Evolutionary conservation across 23 tunicate species (phyloP).

Genomic region (Diplosoma virens): DNA sequence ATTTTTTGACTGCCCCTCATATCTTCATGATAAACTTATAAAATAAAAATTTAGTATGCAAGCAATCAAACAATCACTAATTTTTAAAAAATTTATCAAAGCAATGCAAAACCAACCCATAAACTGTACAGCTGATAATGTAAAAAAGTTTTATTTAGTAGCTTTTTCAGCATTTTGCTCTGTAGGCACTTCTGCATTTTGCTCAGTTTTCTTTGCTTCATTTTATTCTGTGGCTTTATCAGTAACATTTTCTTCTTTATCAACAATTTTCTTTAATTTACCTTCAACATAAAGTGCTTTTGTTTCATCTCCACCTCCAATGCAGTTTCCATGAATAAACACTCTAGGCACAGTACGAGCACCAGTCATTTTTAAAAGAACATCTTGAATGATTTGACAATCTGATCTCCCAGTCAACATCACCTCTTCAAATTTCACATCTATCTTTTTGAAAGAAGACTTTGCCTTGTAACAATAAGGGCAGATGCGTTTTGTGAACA

Average conservation of each 20-base stretch:
- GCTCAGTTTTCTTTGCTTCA: too few relatives aligned
- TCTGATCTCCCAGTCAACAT: constrained; percentile 41
- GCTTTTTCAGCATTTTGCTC: too few relatives aligned
- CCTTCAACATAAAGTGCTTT: constrained; percentile 17
- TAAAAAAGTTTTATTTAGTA: too few relatives aligned
- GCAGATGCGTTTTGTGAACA: constrained; percentile 34
- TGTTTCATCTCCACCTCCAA: constrained; percentile 52
- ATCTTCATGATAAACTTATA: too few relatives aligned
- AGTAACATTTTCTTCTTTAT: constrained; percentile 9
- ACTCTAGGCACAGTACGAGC: constrained; percentile 56
- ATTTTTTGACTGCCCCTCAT: too few relatives aligned
- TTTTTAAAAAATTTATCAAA: too few relatives aligned
- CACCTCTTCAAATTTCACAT: constrained; percentile 28
- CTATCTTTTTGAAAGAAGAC: constrained; percentile 6
- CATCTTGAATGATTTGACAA: constrained; percentile 41
- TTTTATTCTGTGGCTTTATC: too few relatives aligned
- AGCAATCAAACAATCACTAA: too few relatives aligned
- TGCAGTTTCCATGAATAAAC: constrained; percentile 44
- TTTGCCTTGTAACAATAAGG: constrained; percentile 46
- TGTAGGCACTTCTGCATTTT: too few relatives aligned
- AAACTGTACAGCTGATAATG: too few relatives aligned
- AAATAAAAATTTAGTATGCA: too few relatives aligned
- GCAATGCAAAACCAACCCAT: too few relatives aligned
- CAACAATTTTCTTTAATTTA: constrained; percentile 30
- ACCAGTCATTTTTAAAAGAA: constrained; percentile 48